Evolutionary conservation across 2,888 invertebrate genomes (phyloP).

Genomic region (Glyphotaelius pellucidus): DNA sequence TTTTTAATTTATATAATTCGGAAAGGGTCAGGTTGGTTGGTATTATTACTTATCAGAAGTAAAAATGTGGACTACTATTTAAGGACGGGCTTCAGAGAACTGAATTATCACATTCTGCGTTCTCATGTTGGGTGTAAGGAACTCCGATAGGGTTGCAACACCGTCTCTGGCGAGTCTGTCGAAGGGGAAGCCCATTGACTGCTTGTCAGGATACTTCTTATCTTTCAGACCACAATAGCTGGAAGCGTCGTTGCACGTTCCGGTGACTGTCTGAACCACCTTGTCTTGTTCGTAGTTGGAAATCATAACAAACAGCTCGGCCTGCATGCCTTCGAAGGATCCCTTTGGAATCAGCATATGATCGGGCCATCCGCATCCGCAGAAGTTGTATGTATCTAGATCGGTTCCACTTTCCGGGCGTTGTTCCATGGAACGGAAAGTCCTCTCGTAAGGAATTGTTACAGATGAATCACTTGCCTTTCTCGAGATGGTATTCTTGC

Average conservation of each 20-base stretch:
- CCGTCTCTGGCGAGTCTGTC: conserved; percentile 78
- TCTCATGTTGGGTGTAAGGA: conserved; percentile 85
- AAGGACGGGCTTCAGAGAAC: conserved; percentile 73
- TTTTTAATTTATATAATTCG: background rate
- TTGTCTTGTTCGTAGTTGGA: conserved; percentile 68
- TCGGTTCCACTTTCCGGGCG: conserved; percentile 79
- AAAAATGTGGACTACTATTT: background rate
- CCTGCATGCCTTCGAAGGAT: conserved; percentile 68
- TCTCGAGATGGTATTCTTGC: conserved; percentile 82
- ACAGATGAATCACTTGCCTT: conserved; percentile 85
- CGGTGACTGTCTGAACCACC: conserved; percentile 58
- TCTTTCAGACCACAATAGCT: conserved; percentile 78
- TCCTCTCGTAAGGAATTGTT: conserved; percentile 89
- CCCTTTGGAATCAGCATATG: conserved; percentile 71
- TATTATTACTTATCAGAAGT: background rate
- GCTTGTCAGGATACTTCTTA: conserved; percentile 76
- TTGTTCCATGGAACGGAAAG: conserved; percentile 80
- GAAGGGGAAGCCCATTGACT: conserved; percentile 79
- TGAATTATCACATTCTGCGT: conserved; percentile 80
- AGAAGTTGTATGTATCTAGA: conserved; percentile 74
- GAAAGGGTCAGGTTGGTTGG: background rate
- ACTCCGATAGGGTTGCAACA: conserved; percentile 79
- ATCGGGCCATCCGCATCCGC: conserved; percentile 71
- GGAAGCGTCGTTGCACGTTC: conserved; percentile 73
- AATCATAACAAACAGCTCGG: conserved; percentile 69